A percentile compares a stretch with the other conserved stretches of the same genome.
Evolutionary conservation across 2,888 invertebrate genomes (phyloP).

Genomic region (Ophonus ardosiacus): DNA sequence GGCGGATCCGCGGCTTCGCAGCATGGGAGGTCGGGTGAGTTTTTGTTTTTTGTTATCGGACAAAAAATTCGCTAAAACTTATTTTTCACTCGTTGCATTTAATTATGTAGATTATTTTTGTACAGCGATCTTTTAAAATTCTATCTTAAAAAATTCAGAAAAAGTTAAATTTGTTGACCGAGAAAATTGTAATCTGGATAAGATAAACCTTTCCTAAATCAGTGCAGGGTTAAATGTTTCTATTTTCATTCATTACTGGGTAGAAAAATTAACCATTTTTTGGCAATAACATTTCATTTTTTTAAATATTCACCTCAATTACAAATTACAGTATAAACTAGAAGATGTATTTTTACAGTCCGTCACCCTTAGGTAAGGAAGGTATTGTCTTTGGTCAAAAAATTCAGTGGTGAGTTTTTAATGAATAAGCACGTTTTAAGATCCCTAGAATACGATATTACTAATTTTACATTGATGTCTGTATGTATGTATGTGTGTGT

Average conservation of each 20-base stretch:
- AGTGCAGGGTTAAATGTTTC: not conserved
- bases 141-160: constrained; percentile 36
- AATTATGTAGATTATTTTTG: constrained; percentile 53
- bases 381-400: too few species aligned
- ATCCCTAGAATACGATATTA: too few species aligned
- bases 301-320: not conserved
- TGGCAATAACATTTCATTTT: not conserved
- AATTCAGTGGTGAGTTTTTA: too few species aligned
- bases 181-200: constrained; percentile 49
- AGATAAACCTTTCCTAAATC: constrained; percentile 20
- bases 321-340: too few species aligned
- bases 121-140: constrained; percentile 30
- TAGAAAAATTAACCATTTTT: not conserved
- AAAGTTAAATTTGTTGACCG: constrained; percentile 57
- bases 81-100: constrained; percentile 24
- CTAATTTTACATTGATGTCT: too few species aligned
- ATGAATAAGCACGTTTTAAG: too few species aligned
- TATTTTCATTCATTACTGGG: constrained; percentile 7
- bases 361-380: too few species aligned
- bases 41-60: constrained; percentile 5
- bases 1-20: not conserved
- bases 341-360: too few species aligned
- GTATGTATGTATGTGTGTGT: too few species aligned
- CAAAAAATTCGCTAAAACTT: constrained; percentile 19
- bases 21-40: not conserved